Conservation (phyloP, 2,888 invertebrate genomes). For the Serrognathus titanus region DNA sequence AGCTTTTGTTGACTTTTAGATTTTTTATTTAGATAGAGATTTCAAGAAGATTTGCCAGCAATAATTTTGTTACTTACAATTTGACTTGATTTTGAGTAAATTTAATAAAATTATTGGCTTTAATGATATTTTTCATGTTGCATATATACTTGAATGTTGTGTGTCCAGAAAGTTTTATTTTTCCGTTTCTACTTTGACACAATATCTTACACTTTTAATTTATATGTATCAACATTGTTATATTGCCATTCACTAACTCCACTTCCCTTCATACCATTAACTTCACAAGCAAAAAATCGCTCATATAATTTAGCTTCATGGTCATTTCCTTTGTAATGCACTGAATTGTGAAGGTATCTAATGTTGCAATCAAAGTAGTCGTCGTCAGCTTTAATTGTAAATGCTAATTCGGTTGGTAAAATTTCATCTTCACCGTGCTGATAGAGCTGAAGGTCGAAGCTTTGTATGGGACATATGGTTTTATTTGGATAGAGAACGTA, state of each 20-base stretch:
- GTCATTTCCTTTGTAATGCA: slow-evolving; percentile 64
- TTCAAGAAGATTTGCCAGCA: too few species aligned
- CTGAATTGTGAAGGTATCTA: slow-evolving; percentile 58
- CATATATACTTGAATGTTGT: too few species aligned
- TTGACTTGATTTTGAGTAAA: too few species aligned
- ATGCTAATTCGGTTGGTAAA: slow-evolving; percentile 63
- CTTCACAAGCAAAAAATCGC: slow-evolving; percentile 54
- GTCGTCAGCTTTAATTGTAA: slow-evolving; percentile 59
- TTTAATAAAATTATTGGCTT: too few species aligned
- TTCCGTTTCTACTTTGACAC: too few species aligned
- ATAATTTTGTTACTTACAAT: too few species aligned
- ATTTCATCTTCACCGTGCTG: slow-evolving; percentile 66
- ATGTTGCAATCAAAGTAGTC: slow-evolving; percentile 60
- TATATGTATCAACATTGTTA: slow-evolving; percentile 43
- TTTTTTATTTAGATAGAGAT: too few species aligned
- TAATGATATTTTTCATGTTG: too few species aligned
- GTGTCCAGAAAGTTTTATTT: too few species aligned
- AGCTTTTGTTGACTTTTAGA: too few species aligned
- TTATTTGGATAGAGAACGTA: slow-evolving; percentile 56
- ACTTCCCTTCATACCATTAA: slow-evolving; percentile 63
- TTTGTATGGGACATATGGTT: slow-evolving; percentile 54
- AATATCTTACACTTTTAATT: not conserved
- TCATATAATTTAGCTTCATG: slow-evolving; percentile 68
- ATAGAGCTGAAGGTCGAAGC: slow-evolving; percentile 62
- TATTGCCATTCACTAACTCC: slow-evolving; percentile 75